These are phyloP conservation scores for Gymnoscopelus microlampas DNA, from an alignment of 2,797 vertebrate genomes.

Conservation along the genomic window DNA sequence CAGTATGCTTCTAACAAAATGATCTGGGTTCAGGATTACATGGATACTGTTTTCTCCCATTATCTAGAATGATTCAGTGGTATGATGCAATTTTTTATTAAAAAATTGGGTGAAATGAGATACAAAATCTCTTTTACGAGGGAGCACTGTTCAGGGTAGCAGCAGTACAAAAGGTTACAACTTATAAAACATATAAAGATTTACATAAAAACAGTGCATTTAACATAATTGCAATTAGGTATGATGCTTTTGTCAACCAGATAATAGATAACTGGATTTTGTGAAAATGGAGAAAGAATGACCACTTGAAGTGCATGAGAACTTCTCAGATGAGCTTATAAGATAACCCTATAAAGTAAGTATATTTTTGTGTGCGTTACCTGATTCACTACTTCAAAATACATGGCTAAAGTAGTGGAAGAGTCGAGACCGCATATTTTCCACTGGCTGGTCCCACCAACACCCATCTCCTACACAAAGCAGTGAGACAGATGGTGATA, in stretches of 20 bases:
- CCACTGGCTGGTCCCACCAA: constrained; percentile 95
- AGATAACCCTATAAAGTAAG: background rate
- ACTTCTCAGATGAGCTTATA: background rate
- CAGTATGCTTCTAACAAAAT: constrained; percentile 13
- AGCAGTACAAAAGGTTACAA: no score
- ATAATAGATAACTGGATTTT: background rate
- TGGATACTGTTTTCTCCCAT: background rate
- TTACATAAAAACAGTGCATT: no score
- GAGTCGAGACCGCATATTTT: constrained; percentile 93
- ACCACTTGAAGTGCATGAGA: background rate
- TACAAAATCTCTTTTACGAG: no score
- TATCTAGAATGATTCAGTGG: background rate
- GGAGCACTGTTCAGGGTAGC: no score
- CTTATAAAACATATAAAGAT: no score
- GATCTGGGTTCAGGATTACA: background rate
- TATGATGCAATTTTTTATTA: background rate
- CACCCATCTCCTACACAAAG: constrained; percentile 82
- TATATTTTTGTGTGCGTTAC: constrained; percentile 65
- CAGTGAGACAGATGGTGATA: constrained; percentile 19
- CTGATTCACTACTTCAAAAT: constrained; percentile 98
- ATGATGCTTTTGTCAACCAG: background rate
- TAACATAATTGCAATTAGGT: background rate
- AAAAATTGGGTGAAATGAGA: no score
- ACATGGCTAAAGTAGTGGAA: constrained; percentile 89
- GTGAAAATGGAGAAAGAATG: background rate